Percentiles rank a stretch among this genome's conserved stretches.
phyloP scores from a whole-genome alignment of 2,113 vertebrate genomes.

The Orcinus orca region DNA sequence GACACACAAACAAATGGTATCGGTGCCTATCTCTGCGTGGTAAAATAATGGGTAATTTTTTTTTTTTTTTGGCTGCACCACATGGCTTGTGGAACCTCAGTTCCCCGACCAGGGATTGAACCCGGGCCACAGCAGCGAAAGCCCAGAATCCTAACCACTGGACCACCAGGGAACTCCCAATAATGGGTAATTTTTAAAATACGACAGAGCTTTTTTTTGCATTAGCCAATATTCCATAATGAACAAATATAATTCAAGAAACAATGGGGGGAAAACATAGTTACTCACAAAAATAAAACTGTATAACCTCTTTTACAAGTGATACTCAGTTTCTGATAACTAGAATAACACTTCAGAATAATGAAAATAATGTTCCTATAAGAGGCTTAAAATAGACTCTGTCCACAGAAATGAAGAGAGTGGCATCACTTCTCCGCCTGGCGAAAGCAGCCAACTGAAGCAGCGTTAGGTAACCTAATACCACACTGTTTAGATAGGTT shows the following conservation, averaged over 20 bases:
- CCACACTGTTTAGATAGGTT: background rate
- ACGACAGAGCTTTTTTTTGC: background rate
- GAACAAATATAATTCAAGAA: background rate
- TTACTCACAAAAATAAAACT: conserved; percentile 22
- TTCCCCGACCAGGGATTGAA: background rate
- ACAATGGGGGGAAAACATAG: background rate
- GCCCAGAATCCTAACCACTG: background rate
- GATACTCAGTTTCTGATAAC: background rate
- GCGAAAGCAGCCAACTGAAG: background rate
- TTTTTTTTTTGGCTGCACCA: background rate
- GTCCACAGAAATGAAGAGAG: background rate
- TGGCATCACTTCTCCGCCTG: background rate
- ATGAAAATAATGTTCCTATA: background rate
- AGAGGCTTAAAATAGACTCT: background rate
- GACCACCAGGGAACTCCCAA: background rate
- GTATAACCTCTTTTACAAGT: background rate
- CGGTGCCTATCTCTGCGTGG: background rate
- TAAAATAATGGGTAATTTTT: background rate
- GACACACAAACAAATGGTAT: background rate
- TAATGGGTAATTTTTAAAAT: background rate
- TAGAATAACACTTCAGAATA: background rate
- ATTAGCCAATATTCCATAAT: background rate
- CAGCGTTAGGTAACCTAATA: background rate
- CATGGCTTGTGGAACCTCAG: background rate
- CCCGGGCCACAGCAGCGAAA: background rate